Evolutionary conservation across 2,797 vertebrate species (phyloP).

Genomic region (Monodelphis domestica): DNA sequence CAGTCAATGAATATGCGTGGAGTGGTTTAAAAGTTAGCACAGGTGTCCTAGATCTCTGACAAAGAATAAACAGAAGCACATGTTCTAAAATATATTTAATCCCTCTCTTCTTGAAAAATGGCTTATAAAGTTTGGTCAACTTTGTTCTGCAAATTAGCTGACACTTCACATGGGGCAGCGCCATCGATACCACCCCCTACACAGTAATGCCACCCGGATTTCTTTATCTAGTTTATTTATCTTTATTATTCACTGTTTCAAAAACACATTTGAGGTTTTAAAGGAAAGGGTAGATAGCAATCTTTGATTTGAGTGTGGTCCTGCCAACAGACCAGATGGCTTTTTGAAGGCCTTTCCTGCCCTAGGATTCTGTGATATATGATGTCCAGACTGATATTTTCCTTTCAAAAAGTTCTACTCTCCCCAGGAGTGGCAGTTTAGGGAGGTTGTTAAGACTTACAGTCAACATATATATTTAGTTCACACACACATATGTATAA

Average conservation of each 20-base stretch:
- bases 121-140: constrained; percentile 61
- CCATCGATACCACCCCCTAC: constrained; percentile 21
- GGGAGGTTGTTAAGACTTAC: constrained; percentile 74
- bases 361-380: constrained; percentile 48
- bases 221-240: constrained; percentile 64
- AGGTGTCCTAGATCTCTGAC: constrained; percentile 80
- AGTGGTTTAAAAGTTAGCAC: constrained; percentile 84
- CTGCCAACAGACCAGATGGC: constrained; percentile 57
- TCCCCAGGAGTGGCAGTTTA: not conserved
- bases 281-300: constrained; percentile 73
- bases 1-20: constrained; percentile 75
- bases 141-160: constrained; percentile 66
- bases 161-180: constrained; percentile 53
- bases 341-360: constrained; percentile 56
- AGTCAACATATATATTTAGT: constrained; percentile 66
- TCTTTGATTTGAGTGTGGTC: constrained; percentile 74
- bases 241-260: constrained; percentile 54
- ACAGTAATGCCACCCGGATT: constrained; percentile 36
- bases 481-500: no score
- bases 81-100: constrained; percentile 74
- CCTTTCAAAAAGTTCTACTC: constrained; percentile 70
- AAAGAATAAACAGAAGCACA: constrained; percentile 81
- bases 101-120: constrained; percentile 73
- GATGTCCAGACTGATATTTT: constrained; percentile 73
- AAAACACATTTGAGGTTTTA: constrained; percentile 63